Evolutionary conservation across 1,140 invertebrate genomes (phyloP), one percentile per base, ranked within the genome.

Genomic region (Caenorhabditis tropicalis): DNA sequence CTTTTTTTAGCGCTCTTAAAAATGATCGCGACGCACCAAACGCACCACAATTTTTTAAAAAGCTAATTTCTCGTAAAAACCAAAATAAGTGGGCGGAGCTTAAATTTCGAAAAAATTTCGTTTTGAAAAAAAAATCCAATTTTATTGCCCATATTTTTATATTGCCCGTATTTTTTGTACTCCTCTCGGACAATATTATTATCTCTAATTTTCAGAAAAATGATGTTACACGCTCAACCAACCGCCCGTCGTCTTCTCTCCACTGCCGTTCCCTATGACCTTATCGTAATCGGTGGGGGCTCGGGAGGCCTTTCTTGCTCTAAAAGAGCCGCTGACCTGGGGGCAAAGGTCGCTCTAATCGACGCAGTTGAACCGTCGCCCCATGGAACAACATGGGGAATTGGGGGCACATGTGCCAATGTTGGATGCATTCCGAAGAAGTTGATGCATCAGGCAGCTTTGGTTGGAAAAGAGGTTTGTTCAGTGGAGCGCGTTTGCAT

Each of bases 351-450:
- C 4, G 95, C 95, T 19, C 95, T 97, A 53, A 92, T 98, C 85
- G 96, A 98, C 92, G 98, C 94, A 92, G 96, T 98, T 0, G 94
- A 94, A 49, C 96, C 96, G 0, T 95, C 95, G 21, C 96, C 96
- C 0, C 86, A 88, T 43, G 93, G 93, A 82, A 92, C 92, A 49
- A 90, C 91, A 60, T 93, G 92, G 92, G 92, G 96, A 79, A 93
- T 98, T 6, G 96, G 96, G 86, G 96, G 96, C 65, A 98, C 96
- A 3, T 98, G 96, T 92, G 96, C 98, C 5, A 98, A 98, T 93
- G 96, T 98, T n/a, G 97, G 96, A 51, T 98, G 96, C 91, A 98
- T 98, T 91, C 96, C 96, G 9, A 98, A 98, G 91, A 98, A 98
- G 91, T 92, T 98, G 36, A 97, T 98, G 96, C 97, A 98, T 91